phyloP scores from a whole-genome alignment of 2,797 vertebrate genomes.

The Microcaecilia unicolor region DNA sequence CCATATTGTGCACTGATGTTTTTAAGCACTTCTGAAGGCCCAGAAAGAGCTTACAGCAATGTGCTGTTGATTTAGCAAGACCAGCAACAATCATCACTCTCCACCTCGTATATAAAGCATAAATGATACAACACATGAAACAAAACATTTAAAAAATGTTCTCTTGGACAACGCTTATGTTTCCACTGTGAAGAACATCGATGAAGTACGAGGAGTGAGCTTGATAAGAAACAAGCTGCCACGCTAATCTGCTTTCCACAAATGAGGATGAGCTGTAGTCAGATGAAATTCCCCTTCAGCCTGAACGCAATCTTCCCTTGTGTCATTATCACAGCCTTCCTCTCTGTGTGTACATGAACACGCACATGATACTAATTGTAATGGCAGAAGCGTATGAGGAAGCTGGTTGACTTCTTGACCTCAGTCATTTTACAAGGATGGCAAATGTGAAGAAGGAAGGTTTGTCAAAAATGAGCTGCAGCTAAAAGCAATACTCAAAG shows the following conservation, averaged over 20 bases:
- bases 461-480: conserved; percentile 63
- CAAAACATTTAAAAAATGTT: too few relatives aligned
- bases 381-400: conserved; percentile 63
- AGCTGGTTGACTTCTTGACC: conserved; percentile 62
- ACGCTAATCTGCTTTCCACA: conserved; percentile 8
- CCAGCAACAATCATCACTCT: too few relatives aligned
- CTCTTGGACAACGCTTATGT: too few relatives aligned
- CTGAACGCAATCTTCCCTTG: conserved; percentile 26
- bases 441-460: conserved; percentile 72
- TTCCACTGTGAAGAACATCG: conserved; percentile 22
- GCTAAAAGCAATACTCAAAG: conserved; percentile 56
- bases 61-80: too few relatives aligned
- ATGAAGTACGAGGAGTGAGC: conserved; percentile 35
- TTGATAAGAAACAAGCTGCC: conserved; percentile 41
- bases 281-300: conserved; percentile 33
- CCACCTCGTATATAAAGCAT: too few relatives aligned
- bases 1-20: too few relatives aligned
- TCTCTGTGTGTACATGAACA: conserved; percentile 16
- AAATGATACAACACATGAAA: too few relatives aligned
- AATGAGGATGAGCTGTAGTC: conserved; percentile 38
- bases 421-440: conserved; percentile 62
- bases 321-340: conserved; percentile 29
- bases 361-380: conserved; percentile 22
- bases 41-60: too few relatives aligned
- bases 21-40: too few relatives aligned